Conservation (phyloP, 1,140 invertebrate genomes). For the Drosophila simulans region DNA sequence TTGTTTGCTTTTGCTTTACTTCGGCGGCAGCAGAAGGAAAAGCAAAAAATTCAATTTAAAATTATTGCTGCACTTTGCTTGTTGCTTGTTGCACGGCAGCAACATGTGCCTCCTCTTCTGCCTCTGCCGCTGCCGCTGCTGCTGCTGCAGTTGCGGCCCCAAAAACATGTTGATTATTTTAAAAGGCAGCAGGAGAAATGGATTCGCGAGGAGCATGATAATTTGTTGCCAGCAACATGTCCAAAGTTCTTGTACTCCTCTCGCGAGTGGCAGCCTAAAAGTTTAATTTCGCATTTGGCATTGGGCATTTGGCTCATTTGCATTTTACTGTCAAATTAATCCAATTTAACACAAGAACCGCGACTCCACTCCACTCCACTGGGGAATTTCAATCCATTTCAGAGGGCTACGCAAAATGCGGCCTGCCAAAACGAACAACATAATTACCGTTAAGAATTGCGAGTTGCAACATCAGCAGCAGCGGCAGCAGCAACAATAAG, state of each 20-base stretch:
- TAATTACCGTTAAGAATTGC: constrained; percentile 83
- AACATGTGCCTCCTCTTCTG: constrained; percentile 58
- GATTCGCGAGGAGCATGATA: constrained; percentile 11
- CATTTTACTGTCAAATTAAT: constrained; percentile 84
- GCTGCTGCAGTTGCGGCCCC: neutral
- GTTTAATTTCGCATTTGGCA: constrained; percentile 66
- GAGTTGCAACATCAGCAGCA: constrained; percentile 35
- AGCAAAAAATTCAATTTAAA: constrained; percentile 81
- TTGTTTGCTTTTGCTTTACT: constrained; percentile 62
- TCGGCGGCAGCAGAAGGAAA: constrained; percentile 36
- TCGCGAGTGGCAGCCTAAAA: constrained; percentile 41
- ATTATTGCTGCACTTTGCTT: constrained; percentile 79
- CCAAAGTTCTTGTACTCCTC: constrained; percentile 5
- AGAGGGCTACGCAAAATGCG: constrained; percentile 58
- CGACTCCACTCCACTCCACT: constrained; percentile 8
- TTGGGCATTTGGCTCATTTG: constrained; percentile 80
- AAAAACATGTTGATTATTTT: constrained; percentile 79
- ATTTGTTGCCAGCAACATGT: constrained; percentile 11
- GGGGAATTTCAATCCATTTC: constrained; percentile 34
- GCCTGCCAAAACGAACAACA: constrained; percentile 82
- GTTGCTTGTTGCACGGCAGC: constrained; percentile 58
- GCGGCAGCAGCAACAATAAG: constrained; percentile 28
- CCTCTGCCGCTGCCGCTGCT: no score
- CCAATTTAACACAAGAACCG: constrained; percentile 78
- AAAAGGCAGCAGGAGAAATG: constrained; percentile 42